A percentile compares a stretch with the other conserved stretches of the same genome.
phyloP scores from a whole-genome alignment of 2,797 vertebrate species.

The Paramormyrops hopkinsi region DNA sequence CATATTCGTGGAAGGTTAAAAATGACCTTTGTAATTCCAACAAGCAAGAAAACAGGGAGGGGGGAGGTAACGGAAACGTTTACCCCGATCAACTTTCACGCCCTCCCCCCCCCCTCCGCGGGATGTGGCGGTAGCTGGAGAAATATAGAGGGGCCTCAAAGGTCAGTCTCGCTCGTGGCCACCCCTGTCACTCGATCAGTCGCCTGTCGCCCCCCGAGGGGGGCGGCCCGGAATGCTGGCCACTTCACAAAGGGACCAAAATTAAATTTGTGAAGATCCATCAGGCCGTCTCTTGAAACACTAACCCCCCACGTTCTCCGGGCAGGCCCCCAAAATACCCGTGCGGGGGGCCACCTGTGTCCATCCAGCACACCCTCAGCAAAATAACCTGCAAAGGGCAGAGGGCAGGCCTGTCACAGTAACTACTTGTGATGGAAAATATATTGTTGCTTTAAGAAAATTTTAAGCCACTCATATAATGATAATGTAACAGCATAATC shows the following conservation, averaged over 20 bases:
- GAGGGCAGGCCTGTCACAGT: slow-evolving; percentile 23
- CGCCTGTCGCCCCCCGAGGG: slow-evolving; percentile 47
- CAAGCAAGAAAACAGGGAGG: slow-evolving; percentile 51
- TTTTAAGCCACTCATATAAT: background rate
- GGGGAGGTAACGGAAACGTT: slow-evolving; percentile 43
- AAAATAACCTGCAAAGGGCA: background rate
- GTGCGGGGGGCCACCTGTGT: slow-evolving; percentile 32
- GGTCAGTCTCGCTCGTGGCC: slow-evolving; percentile 62
- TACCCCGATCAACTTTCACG: slow-evolving; percentile 53
- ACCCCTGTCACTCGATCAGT: slow-evolving; percentile 43
- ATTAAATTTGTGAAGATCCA: slow-evolving; percentile 69
- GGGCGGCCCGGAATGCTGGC: slow-evolving; percentile 46
- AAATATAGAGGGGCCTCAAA: slow-evolving; percentile 31
- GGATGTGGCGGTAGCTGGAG: slow-evolving; percentile 11
- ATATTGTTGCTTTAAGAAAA: background rate
- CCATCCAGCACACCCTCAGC: background rate
- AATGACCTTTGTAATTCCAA: slow-evolving; percentile 62
- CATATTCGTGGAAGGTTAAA: slow-evolving; percentile 71
- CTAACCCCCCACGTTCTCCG: slow-evolving; percentile 64
- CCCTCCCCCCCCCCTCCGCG: slow-evolving; percentile 35
- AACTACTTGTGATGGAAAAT: background rate
- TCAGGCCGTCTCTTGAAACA: slow-evolving; percentile 62
- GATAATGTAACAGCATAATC: background rate
- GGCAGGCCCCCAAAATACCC: slow-evolving; percentile 63
- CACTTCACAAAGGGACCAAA: slow-evolving; percentile 67